Evolutionary conservation across 1,140 invertebrate genomes (phyloP), one percentile per base, ranked within the genome.

Genomic region (Formica exsecta): DNA sequence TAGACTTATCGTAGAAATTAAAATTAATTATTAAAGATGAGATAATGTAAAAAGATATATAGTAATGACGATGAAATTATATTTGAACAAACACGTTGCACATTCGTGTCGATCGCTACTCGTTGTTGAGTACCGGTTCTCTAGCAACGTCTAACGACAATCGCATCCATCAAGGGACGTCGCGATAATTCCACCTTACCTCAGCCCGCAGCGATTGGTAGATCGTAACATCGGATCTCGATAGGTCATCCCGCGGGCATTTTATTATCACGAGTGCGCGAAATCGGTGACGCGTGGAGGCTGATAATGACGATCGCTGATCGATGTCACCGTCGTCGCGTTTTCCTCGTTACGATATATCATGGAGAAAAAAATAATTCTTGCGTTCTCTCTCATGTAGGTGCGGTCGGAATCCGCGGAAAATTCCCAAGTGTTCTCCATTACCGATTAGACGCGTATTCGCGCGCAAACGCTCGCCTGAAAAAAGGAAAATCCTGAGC

Each of bases 81-180:
- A 36, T 44, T 83, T 83, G 68, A 83, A 85, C 73, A 7, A 25
- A 38, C 57, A 25, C 9, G 62, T 77, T 62, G 22, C 61, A 29
- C 29, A 71, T 48, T 89, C 64, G 87, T 61, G 90, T 62, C 88
- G 64, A 44, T 91, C 91, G 90, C 88, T 91, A 88, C 48, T 71
- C 73, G 89, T 80, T n/a, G 70, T 54, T 87, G 89, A 76, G 93
- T 93, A 94, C 93, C 93, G 93, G 94, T 94, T 94, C 86, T 76
- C 61, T 29, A 93, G 92, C 92, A 91, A 92, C 92, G 89, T 94
- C 93, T 93, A 94, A 94, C 93, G 93, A 94, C 93, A 93, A 94
- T 94, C 94, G 90, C 92, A 95, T 95, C 94, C 92, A 94, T 94
- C 94, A 94, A 92, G 92, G 88, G 91, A 93, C 93, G 94, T 93